These are phyloP conservation scores for Pseudonaja textilis DNA, from an alignment of 2,113 vertebrate species.

Conservation along the genomic window DNA sequence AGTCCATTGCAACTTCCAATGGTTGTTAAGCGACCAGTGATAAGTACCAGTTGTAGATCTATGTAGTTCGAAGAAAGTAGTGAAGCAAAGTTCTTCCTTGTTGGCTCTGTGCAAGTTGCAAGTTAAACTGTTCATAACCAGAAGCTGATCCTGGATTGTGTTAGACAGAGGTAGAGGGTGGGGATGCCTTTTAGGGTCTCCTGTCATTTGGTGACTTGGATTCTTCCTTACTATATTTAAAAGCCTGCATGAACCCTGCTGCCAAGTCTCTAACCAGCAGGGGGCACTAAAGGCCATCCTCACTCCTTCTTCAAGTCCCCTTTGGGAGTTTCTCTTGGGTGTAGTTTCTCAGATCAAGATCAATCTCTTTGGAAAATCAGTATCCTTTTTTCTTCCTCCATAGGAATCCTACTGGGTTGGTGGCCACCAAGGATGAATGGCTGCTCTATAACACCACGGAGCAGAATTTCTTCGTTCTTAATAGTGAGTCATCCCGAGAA, in stretches of 20 bases:
- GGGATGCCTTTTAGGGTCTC: not conserved
- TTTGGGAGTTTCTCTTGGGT: not conserved
- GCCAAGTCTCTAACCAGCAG: not conserved
- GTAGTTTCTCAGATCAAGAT: not conserved
- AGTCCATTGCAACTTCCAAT: no score
- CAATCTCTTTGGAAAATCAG: not conserved
- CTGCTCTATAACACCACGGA: not conserved
- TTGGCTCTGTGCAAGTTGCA: not conserved
- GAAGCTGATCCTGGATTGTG: not conserved
- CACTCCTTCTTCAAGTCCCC: not conserved
- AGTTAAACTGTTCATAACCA: not conserved
- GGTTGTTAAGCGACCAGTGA: no score
- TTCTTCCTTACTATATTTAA: not conserved
- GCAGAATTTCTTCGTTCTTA: slow-evolving; percentile 9
- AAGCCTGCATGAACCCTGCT: not conserved
- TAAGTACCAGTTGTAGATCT: not conserved
- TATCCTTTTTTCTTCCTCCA: not conserved
- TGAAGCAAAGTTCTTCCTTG: not conserved
- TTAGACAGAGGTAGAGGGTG: not conserved
- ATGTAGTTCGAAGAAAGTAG: not conserved
- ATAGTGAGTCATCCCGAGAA: not conserved
- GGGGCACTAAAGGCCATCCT: no score
- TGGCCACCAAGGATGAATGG: not conserved
- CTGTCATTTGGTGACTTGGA: not conserved
- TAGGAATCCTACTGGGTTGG: not conserved